Evolutionary conservation across 2,888 invertebrate genomes (phyloP).

Genomic region (Ametastegia equiseti): DNA sequence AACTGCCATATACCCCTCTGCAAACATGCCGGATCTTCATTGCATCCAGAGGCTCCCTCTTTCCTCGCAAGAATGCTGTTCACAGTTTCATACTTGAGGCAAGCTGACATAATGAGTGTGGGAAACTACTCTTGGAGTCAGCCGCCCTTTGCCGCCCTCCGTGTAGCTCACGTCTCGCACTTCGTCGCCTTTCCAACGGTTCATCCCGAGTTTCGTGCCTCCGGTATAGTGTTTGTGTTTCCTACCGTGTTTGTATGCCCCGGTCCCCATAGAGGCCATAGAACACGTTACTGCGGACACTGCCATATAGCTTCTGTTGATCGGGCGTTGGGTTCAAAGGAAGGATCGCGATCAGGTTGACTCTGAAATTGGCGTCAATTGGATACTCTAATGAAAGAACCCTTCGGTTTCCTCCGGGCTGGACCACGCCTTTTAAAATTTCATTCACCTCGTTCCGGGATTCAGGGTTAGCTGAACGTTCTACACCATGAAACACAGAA

Average conservation of each 20-base stretch:
- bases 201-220: constrained; percentile 32
- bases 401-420: not conserved
- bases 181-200: constrained; percentile 36
- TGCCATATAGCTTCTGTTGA: constrained; percentile 39
- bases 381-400: constrained; percentile 25
- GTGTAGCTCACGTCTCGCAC: constrained; percentile 42
- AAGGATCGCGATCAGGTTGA: constrained; percentile 31
- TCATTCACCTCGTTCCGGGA: too few relatives aligned
- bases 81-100: constrained; percentile 50
- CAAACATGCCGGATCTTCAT: not conserved
- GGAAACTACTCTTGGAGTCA: constrained; percentile 48
- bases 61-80: constrained; percentile 47
- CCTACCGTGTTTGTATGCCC: constrained; percentile 50
- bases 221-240: constrained; percentile 51
- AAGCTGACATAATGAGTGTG: constrained; percentile 51
- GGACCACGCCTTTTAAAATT: not conserved
- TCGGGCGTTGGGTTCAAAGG: constrained; percentile 43
- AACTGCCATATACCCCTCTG: not conserved
- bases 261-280: constrained; percentile 21
- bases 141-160: constrained; percentile 43
- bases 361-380: constrained; percentile 16
- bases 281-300: not conserved
- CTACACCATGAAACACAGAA: too few relatives aligned
- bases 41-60: not conserved
- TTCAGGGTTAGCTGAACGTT: too few relatives aligned